These are phyloP conservation scores for Chydorus sphaericus DNA, from an alignment of 2,888 invertebrate genomes.

Conservation along the genomic window DNA sequence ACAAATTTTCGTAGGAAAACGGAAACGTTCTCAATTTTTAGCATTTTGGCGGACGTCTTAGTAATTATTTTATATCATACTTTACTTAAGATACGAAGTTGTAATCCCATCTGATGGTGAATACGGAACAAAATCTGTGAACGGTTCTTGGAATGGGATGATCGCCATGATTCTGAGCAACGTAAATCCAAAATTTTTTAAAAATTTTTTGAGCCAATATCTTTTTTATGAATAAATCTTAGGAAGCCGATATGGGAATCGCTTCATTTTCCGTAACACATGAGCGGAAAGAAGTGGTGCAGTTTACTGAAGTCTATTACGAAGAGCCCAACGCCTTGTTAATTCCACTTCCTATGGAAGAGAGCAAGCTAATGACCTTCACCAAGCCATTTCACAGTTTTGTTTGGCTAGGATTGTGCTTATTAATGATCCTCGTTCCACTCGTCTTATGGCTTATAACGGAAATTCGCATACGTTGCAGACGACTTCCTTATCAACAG, in stretches of 20 bases:
- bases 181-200: neutral
- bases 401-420: neutral
- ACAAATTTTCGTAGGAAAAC: neutral
- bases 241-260: conserved; percentile 14
- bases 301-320: conserved; percentile 13
- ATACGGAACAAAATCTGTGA: neutral
- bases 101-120: neutral
- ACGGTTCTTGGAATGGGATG: conserved; percentile 12
- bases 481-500: too few relatives aligned
- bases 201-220: neutral
- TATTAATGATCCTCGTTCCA: neutral
- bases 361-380: too few relatives aligned
- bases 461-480: too few relatives aligned
- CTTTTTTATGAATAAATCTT: too few relatives aligned
- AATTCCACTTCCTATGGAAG: conserved; percentile 12
- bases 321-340: conserved; percentile 13
- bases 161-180: conserved; percentile 5
- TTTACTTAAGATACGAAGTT: neutral
- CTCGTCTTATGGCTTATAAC: neutral
- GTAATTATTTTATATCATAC: too few relatives aligned
- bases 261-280: conserved; percentile 13
- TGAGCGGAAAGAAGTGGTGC: conserved; percentile 7
- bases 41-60: too few relatives aligned
- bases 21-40: too few relatives aligned
- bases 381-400: conserved; percentile 11